Evolutionary conservation across 2,888 invertebrate genomes (phyloP), one percentile per base, ranked within the genome.

Genomic region (Parnassius apollo): DNA sequence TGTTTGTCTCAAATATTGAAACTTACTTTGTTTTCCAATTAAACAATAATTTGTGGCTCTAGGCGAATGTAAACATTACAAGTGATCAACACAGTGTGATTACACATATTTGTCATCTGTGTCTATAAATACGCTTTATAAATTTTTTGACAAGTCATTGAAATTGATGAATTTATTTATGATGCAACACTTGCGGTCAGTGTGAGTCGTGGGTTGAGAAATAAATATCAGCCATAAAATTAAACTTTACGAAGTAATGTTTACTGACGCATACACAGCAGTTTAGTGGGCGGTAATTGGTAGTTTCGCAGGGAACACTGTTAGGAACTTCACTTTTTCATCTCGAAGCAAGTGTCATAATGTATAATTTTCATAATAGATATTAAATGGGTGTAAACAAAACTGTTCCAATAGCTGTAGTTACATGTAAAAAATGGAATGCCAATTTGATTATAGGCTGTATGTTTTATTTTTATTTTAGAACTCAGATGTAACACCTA

Each of bases 81-180:
- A 49, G 42, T 13, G 13, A 10, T 48, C 10, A 7, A 42, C 46
- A 7, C 10, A 57, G 42, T 10, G 2, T 35, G 42, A 9, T 57
- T 22, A 2, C 42, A 25, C 57, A 42, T 42, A 9, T 42, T 2
- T 54, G 42, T 46, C 42, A 54, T 48, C 25, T 9, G 54, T 55
- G 42, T 22, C 42, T 13, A 53, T 12, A n/a, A 12, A 4, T 13
- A 45, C 18, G 46, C 18, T n/a, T 53, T 22, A 9, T 13, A 48
- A 13, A n/a, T 12, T 50, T 49, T 54, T 8, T 44, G 50, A 25
- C 22, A 42, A 50, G 42, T 42, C 60, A 61, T 55, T 42, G 12
- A 7, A 9, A 9, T 54, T 54, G n/a, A 54, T 54, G 49, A 54
- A 54, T 42, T 13, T 10, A 12, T 13, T 35, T 8, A 46, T 57